Evolutionary conservation across 2,797 vertebrate genomes (phyloP).

Genomic region (Hipposideros larvatus): DNA sequence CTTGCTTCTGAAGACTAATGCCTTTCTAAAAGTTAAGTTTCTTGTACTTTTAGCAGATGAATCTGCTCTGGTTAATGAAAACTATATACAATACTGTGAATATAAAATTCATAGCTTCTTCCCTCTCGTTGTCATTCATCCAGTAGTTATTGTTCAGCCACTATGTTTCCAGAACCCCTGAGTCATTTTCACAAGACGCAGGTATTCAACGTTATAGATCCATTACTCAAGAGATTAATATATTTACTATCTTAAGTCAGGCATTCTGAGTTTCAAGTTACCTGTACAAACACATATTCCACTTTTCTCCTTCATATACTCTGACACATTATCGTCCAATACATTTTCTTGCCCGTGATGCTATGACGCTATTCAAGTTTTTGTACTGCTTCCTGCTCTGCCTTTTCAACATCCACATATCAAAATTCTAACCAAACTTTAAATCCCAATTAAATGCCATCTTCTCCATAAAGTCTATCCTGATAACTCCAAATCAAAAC

Average conservation of each 20-base stretch:
- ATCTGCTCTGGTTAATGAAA: slow-evolving; percentile 24
- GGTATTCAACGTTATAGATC: not conserved
- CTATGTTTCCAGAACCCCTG: not conserved
- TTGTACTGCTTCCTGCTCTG: not conserved
- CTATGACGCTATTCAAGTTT: not conserved
- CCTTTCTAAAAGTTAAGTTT: slow-evolving; percentile 37
- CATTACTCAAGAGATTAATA: not conserved
- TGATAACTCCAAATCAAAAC: not conserved
- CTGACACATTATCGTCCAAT: not conserved
- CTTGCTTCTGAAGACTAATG: not conserved
- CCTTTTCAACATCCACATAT: not conserved
- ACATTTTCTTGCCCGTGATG: not conserved
- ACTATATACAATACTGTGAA: not conserved
- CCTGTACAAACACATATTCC: not conserved
- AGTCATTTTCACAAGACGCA: not conserved
- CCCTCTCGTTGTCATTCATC: not conserved
- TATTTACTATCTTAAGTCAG: not conserved
- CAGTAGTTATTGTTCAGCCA: not conserved
- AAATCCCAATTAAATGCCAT: not conserved
- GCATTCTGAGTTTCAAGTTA: not conserved
- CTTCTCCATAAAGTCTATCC: not conserved
- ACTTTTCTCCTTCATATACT: not conserved
- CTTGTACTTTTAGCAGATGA: slow-evolving; percentile 16
- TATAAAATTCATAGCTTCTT: not conserved
- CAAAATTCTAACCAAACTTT: not conserved